phyloP scores from a whole-genome alignment of 2,797 vertebrate genomes.

The Oophaga sylvatica region DNA sequence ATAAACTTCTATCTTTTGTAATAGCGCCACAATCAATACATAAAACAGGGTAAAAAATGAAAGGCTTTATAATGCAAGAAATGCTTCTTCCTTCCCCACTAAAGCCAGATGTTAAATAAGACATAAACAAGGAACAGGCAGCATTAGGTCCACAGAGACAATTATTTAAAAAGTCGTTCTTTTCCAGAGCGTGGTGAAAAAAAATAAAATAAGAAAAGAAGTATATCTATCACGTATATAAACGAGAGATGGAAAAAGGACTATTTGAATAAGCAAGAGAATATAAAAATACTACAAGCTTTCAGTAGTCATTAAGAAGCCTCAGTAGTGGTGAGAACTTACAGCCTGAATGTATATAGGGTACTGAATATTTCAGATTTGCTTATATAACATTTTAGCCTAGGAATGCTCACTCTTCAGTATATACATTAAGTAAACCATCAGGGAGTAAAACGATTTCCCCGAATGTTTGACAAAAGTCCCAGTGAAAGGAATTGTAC shows the following conservation, averaged over 20 bases:
- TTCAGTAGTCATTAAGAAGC: neutral
- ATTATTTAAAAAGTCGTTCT: slow-evolving; percentile 36
- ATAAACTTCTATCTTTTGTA: slow-evolving; percentile 27
- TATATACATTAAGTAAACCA: neutral
- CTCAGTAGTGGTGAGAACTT: neutral
- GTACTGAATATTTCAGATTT: neutral
- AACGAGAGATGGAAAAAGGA: neutral
- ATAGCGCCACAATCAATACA: slow-evolving; percentile 32
- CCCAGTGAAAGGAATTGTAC: neutral
- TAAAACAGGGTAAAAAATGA: slow-evolving; percentile 39
- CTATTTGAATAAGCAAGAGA: slow-evolving; percentile 18
- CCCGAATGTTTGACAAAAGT: neutral
- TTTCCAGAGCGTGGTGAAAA: neutral
- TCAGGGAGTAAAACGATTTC: neutral
- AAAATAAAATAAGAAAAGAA: neutral
- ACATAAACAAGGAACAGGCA: slow-evolving; percentile 25
- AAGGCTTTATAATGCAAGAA: slow-evolving; percentile 28
- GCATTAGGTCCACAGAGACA: neutral
- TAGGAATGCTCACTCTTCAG: neutral
- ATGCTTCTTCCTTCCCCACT: neutral
- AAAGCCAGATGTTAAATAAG: slow-evolving; percentile 31
- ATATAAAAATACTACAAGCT: slow-evolving; percentile 25
- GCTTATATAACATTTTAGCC: neutral
- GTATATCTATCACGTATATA: slow-evolving; percentile 19
- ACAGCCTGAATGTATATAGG: neutral